Evolutionary conservation across 2,797 vertebrate species (phyloP), one percentile per base, ranked within the genome.

Genomic region (Brachyalestes nurse): DNA sequence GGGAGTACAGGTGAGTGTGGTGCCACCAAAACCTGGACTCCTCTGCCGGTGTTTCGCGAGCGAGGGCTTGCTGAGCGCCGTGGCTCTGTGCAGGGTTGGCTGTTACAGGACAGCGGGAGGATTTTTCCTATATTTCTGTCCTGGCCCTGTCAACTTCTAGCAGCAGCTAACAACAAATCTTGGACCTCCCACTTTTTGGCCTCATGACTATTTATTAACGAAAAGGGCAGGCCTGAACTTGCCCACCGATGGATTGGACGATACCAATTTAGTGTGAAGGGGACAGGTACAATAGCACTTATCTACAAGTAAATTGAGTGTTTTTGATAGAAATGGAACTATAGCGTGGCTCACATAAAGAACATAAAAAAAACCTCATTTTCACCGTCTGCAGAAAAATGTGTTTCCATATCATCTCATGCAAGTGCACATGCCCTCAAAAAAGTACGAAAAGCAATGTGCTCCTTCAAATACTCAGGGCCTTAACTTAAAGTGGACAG

Each of bases 151-250:
- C 93, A 95, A 94, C 93, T 91, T 81, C 92, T 82, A 72, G 79
- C 75, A 92, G 95, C 95, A 96, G 96, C 96, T 92, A 96, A 97
- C 96, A 96, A 97, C 96, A 97, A 95, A 96, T 91, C 90, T 60
- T 80, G 61, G 76, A 90, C 93, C 95, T 94, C 90, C 93, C 96
- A 94, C 91, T 85, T 92, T 91, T 93, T 64, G 78, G 82, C 86
- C 93, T 96, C 94, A 95, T 96, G 95, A 96, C 94, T 97, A 95
- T 96, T 97, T 96, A 96, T 96, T 93, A 95, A 91, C 87, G 81
- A 38, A 21, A 69, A 83, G 88, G 94, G 94, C 98, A 99, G 95
- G 97, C 85, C 93, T 88, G 91, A 93, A 89, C 98, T 97, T 97
- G 97, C 94, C 96, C 91, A 61, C 73, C 80, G 92, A 90, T 90